Percentiles rank a stretch among this genome's conserved stretches.
Evolutionary conservation across 2,113 vertebrate genomes (phyloP).

Genomic region (Petrocephalus microphthalmus): DNA sequence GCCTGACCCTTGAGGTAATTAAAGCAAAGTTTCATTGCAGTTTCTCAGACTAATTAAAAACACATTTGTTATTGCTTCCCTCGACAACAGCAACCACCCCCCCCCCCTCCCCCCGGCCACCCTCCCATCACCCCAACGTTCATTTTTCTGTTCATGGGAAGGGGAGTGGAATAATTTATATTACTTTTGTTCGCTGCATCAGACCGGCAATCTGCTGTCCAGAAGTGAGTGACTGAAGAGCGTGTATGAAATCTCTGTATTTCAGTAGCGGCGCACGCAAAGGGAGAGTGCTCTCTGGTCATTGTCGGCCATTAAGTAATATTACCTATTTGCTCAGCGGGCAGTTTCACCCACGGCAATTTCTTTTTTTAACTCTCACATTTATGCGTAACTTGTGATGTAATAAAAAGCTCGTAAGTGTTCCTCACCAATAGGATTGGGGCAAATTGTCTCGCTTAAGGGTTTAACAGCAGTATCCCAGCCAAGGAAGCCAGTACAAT

Average conservation of each 20-base stretch:
- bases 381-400: neutral
- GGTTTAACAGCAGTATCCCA: neutral
- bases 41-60: constrained; percentile 23
- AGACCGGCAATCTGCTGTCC: constrained; percentile 8
- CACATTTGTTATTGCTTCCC: constrained; percentile 20
- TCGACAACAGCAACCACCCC: neutral
- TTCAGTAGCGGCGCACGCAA: neutral
- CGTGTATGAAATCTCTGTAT: neutral
- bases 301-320: neutral
- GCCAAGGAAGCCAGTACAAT: neutral
- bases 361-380: neutral
- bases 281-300: neutral
- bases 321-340: neutral
- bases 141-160: constrained; percentile 1
- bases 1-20: constrained; percentile 23
- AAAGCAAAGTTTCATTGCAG: constrained; percentile 22
- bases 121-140: neutral
- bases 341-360: neutral
- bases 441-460: neutral
- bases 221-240: neutral
- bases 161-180: constrained; percentile 11
- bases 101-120: neutral
- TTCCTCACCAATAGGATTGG: neutral
- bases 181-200: constrained; percentile 13
- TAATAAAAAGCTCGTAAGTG: neutral